Conservation (phyloP, 2,888 invertebrate species). For the Parapristionchus giblindavisi region DNA sequence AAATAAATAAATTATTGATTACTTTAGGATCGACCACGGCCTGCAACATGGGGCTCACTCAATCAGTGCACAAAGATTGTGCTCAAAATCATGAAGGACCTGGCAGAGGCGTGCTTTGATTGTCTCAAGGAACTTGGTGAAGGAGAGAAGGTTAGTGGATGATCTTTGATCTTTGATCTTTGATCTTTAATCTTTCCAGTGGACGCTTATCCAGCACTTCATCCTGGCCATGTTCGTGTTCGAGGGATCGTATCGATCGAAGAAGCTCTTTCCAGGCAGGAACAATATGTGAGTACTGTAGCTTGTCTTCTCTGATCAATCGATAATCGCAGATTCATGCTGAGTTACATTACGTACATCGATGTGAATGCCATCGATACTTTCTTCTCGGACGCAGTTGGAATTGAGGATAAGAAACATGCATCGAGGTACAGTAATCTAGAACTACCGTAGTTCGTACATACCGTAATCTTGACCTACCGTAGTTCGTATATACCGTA, state of each 20-base stretch:
- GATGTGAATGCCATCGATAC: conserved; percentile 22
- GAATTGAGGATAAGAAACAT: conserved; percentile 9
- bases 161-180: not conserved
- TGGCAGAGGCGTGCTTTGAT: conserved; percentile 21
- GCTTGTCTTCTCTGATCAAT: not conserved
- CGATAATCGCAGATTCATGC: conserved; percentile 10
- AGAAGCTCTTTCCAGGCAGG: conserved; percentile 24
- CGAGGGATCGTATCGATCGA: conserved; percentile 29
- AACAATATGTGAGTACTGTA: conserved; percentile 1
- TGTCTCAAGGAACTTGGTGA: conserved; percentile 11
- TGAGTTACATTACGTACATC: conserved; percentile 21
- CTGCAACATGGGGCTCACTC: conserved; percentile 26
- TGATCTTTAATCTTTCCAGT: not conserved
- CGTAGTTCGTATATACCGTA: too few relatives aligned
- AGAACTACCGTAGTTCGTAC: too few relatives aligned
- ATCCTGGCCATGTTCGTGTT: conserved; percentile 24
- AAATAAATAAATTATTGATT: not conserved
- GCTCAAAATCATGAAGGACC: not conserved
- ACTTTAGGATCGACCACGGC: conserved; percentile 14
- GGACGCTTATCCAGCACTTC: conserved; percentile 27
- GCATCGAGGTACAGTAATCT: conserved; percentile 22
- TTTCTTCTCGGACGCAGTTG: conserved; percentile 25
- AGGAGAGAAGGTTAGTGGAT: not conserved
- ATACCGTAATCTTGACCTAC: too few relatives aligned
- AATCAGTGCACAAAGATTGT: conserved; percentile 8